Evolutionary conservation across 37 sponge, comb jelly and placozoan species (phyloP), one percentile per base, ranked within the genome.

Genomic region (Oscarella lobularis): DNA sequence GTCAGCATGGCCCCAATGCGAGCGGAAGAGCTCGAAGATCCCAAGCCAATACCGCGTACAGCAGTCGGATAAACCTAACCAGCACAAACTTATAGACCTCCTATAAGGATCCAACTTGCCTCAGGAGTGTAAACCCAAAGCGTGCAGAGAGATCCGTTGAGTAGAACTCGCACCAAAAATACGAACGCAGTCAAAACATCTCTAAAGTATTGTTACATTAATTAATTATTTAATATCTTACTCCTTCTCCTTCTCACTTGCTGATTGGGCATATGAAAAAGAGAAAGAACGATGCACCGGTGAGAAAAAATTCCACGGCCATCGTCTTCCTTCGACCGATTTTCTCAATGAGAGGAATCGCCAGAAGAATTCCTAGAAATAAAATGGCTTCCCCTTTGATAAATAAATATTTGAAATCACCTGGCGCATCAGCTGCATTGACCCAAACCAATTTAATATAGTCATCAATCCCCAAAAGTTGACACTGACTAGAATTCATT

Each of bases 301-400:
- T n/a, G 3, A 67, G 38, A 0, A 79, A 4, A 37, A 89, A 89
- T 55, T 93, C 85, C 0, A 80, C 14, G 3, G 85, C 83, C 81
- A 93, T 84, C 0, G 90, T 84, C 30, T 41, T 35, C 75, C 89
- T 93, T 38, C 94, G 41, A 35, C 94, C 94, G 38, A 93, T 39
- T 9, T 80, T 3, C 3, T 86, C 84, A 27, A 89, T 77, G 30
- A 86, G 41, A 2, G 89, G 3, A 35, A 89, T 3, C 0, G 90
- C 84, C 14, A 89, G 32, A 0, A 93, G 0, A 0, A 93, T 36
- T 30, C 90, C 88, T 48, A 20, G 20, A 48, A 48, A 9, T 27
- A 9, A 9, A 48, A 48, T 48, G 20, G 14, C 60, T 48, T 48
- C 9, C 60, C 9, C 9, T 20, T 20, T 27, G 60, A 48, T 48